Evolutionary conservation across 2,888 invertebrate species (phyloP).

Genomic region (Diaprepes abbreviatus): DNA sequence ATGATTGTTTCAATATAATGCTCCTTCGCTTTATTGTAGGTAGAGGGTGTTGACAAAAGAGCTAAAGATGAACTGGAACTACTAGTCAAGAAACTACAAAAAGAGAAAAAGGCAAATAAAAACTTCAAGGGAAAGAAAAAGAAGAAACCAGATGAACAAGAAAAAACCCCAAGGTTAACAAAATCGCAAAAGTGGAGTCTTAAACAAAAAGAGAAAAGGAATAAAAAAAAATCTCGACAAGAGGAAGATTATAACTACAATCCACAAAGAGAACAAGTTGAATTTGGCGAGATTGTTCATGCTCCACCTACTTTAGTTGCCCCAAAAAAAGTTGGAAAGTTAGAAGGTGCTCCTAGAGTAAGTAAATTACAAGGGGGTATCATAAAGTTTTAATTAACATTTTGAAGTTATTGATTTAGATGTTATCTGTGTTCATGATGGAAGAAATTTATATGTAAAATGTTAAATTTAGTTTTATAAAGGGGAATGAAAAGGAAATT

Average conservation of each 20-base stretch:
- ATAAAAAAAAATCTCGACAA: constrained; percentile 46
- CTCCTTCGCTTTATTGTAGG: constrained; percentile 50
- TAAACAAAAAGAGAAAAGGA: constrained; percentile 68
- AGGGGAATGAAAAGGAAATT: too few species aligned
- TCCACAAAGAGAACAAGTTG: constrained; percentile 72
- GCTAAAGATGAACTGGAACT: constrained; percentile 71
- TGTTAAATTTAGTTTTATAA: too few species aligned
- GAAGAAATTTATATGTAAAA: too few species aligned
- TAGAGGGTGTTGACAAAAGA: constrained; percentile 68
- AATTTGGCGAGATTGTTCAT: constrained; percentile 83
- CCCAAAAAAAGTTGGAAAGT: constrained; percentile 69
- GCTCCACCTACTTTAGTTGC: constrained; percentile 77
- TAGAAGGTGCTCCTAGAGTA: constrained; percentile 55
- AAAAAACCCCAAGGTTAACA: constrained; percentile 64
- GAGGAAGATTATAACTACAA: constrained; percentile 68
- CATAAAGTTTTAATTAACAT: too few species aligned
- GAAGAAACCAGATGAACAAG: constrained; percentile 63
- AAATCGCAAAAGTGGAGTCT: constrained; percentile 71
- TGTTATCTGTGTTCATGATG: too few species aligned
- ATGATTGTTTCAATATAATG: too few species aligned
- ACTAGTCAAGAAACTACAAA: constrained; percentile 65
- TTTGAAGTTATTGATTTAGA: too few species aligned
- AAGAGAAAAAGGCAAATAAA: constrained; percentile 59
- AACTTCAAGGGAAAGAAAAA: constrained; percentile 59
- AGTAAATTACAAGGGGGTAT: too few species aligned